Conservation (phyloP, 35 echinoderm and acorn worm species). For the Stichopus chloronotus region DNA sequence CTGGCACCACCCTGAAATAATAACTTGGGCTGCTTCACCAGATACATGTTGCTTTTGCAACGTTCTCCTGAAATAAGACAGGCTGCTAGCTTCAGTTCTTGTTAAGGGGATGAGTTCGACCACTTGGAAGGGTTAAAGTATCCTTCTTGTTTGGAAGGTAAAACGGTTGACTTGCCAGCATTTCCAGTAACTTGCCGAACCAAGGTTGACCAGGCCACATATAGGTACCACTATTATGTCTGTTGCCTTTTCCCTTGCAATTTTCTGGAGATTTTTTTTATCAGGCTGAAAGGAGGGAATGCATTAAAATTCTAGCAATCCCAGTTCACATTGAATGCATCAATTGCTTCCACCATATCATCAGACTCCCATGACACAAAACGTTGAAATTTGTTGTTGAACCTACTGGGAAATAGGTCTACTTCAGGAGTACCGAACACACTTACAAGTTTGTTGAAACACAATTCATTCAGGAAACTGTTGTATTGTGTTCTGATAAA, state of each 20-base stretch:
- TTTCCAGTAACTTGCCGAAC: conserved; percentile 16
- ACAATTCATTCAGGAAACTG: conserved; percentile 14
- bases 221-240: conserved; percentile 57
- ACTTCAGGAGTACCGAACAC: conserved; percentile 57
- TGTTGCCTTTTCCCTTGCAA: conserved; percentile 39
- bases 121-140: neutral
- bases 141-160: conserved; percentile 5
- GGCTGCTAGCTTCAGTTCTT: neutral
- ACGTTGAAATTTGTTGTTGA: conserved; percentile 31
- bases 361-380: conserved; percentile 62
- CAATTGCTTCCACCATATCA: conserved; percentile 63
- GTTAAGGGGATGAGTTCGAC: neutral
- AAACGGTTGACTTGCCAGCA: conserved; percentile 24
- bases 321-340: conserved; percentile 73
- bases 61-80: neutral
- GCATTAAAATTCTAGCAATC: conserved; percentile 57
- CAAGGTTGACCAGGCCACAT: conserved; percentile 65
- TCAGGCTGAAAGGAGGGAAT: conserved; percentile 62
- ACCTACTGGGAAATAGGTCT: conserved; percentile 54
- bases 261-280: conserved; percentile 64
- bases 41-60: neutral
- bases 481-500: conserved; percentile 2
- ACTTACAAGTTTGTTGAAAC: conserved; percentile 42
- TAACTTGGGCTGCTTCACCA: neutral
- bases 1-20: neutral